Base-by-base conservation (phyloP, 2,113 vertebrate species). In the Antechinus stuartii region DNA sequence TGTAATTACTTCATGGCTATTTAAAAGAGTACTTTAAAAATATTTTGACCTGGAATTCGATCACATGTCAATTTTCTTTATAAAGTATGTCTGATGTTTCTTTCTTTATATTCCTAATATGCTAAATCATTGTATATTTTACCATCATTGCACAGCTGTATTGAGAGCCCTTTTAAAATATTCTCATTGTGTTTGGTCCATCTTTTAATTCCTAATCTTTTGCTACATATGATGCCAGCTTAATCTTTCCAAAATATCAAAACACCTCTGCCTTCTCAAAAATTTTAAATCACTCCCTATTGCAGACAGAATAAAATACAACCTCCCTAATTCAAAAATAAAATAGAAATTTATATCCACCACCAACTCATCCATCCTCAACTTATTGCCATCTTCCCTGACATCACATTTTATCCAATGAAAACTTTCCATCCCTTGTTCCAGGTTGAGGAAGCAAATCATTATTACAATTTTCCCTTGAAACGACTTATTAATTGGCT, bases 151-250 rank as follows among this genome's bases (percentile, higher is more conserved):
- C 52, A 47, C 2, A 91, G 2, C 3, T 84, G 7, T 91, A 89
- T 5, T 76, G 35, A 76, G 68, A 84, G 30, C 61, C 35, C 53
- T 0, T 93, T 9, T 91, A 89, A 94, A 91, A 27, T 61, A 92
- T 55, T 55, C 11, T 93, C 26, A 47, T 93, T 89, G 35, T 19
- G 61, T 95, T 96, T 89, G 76, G 76, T 61, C 8, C 90, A 3
- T 61, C 90, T 2, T 10, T 68, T 12, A 35, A 11, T 68, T 35
- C 12, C 30, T 35, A 35, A 2, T 68, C 61, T 35, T 35, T 35
- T 68, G 30, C 12, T 35, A 68, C 12, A 35, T 16, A 16, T 68
- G 61, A 68, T 68, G 12, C 61, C 30, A 35, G 12, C 16, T 91
- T 42, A 91, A 54, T 53, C 46, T 68, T 57, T 35, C 5, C 54